phyloP scores from a whole-genome alignment of 2,888 invertebrate species.

The Bellardia pandia region DNA sequence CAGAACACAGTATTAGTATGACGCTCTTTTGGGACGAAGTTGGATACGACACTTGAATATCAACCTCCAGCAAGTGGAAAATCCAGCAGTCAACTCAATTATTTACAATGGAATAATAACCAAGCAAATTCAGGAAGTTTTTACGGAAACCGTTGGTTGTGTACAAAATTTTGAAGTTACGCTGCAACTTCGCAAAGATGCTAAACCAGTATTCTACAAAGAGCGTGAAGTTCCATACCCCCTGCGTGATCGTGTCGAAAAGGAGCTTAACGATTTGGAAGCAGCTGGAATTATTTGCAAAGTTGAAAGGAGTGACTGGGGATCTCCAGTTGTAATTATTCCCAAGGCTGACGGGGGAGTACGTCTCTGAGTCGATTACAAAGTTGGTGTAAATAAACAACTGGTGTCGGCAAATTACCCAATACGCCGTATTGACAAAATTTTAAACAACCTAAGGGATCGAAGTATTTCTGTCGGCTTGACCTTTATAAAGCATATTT shows the following conservation, averaged over 20 bases:
- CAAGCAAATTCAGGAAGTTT: conserved; percentile 23
- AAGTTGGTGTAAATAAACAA: no score
- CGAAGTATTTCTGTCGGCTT: conserved; percentile 58
- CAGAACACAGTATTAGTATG: no score
- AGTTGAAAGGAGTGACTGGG: no score
- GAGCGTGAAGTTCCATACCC: conserved; percentile 64
- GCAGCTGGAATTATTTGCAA: no score
- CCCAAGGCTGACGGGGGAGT: no score
- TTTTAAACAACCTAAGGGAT: neutral
- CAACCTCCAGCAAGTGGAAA: conserved; percentile 26
- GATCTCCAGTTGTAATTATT: no score
- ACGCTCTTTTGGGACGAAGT: conserved; percentile 46
- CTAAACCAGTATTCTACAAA: conserved; percentile 43
- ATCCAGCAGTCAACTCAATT: neutral
- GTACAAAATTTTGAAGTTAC: conserved; percentile 48
- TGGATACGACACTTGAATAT: conserved; percentile 58
- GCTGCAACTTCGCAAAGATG: conserved; percentile 22
- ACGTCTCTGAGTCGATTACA: no score
- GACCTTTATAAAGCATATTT: conserved; percentile 64
- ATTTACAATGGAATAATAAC: conserved; percentile 1
- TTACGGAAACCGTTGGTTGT: conserved; percentile 45
- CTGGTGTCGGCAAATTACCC: no score
- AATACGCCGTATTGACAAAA: no score
- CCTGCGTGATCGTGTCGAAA: conserved; percentile 29
- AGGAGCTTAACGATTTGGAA: conserved; percentile 23